These are phyloP conservation scores for Acomys russatus DNA, from an alignment of 2,797 vertebrate genomes.

Conservation along the genomic window DNA sequence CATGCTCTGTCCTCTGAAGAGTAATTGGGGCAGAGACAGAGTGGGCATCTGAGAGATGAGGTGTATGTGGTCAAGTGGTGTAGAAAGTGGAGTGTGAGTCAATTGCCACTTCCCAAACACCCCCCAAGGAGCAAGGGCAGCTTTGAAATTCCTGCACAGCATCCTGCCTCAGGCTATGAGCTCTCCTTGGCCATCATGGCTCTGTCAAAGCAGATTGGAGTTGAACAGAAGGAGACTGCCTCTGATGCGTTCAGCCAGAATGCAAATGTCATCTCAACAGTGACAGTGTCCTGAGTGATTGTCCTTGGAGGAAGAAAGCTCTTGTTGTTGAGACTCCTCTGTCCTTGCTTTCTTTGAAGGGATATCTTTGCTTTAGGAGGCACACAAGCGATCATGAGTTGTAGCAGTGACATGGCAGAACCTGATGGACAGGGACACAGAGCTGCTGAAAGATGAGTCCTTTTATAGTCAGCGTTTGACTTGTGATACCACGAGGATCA, in stretches of 20 bases:
- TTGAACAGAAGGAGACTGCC: not conserved
- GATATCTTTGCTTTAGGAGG: not conserved
- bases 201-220: constrained; percentile 52
- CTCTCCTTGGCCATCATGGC: not conserved
- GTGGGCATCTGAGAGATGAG: not conserved
- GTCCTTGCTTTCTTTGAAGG: not conserved
- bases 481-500: not conserved
- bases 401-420: not conserved
- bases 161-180: not conserved
- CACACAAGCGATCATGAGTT: not conserved
- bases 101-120: not conserved
- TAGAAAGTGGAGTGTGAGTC: not conserved
- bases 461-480: not conserved
- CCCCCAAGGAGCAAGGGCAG: not conserved
- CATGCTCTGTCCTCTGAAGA: constrained; percentile 30
- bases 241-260: constrained; percentile 25
- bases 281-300: not conserved
- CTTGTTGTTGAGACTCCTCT: not conserved
- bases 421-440: not conserved
- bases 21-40: constrained; percentile 14
- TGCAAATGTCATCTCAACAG: constrained; percentile 41
- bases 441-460: not conserved
- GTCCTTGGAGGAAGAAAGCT: not conserved
- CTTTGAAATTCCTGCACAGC: not conserved
- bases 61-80: accelerated